These are phyloP conservation scores for Hofmannophila pseudospretella DNA, from an alignment of 2,888 invertebrate species.

Conservation along the genomic window DNA sequence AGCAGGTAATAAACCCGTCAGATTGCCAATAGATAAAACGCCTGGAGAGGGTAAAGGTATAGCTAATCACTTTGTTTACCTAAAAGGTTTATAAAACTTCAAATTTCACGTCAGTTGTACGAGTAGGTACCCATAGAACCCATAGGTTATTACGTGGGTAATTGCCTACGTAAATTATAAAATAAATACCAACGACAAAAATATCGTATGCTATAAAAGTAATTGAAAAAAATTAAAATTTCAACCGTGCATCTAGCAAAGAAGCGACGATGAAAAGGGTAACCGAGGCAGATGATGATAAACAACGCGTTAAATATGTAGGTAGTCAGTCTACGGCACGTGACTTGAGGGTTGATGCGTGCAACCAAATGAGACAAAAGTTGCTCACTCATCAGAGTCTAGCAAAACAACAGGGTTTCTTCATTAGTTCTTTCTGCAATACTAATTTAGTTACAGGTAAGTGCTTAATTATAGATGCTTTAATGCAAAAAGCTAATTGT, in stretches of 20 bases:
- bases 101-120: too few species aligned
- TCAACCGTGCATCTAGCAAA: constrained; percentile 28
- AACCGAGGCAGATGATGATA: constrained; percentile 45
- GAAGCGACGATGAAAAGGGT: constrained; percentile 50
- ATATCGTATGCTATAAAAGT: constrained; percentile 6
- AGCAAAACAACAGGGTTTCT: neutral
- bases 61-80: constrained; percentile 26
- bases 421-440: too few species aligned
- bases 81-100: too few species aligned
- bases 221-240: constrained; percentile 16
- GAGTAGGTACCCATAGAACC: too few species aligned
- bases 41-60: constrained; percentile 27
- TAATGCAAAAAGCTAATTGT: too few species aligned
- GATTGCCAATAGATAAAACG: constrained; percentile 14
- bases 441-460: too few species aligned
- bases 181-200: too few species aligned
- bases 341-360: constrained; percentile 32
- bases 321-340: constrained; percentile 22
- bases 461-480: too few species aligned
- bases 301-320: constrained; percentile 63
- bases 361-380: constrained; percentile 13
- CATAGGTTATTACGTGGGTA: too few species aligned
- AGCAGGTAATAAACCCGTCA: constrained; percentile 13
- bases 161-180: too few species aligned
- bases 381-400: constrained; percentile 1